Base-by-base conservation (phyloP, 2,113 vertebrate species). In the Microcebus murinus region DNA sequence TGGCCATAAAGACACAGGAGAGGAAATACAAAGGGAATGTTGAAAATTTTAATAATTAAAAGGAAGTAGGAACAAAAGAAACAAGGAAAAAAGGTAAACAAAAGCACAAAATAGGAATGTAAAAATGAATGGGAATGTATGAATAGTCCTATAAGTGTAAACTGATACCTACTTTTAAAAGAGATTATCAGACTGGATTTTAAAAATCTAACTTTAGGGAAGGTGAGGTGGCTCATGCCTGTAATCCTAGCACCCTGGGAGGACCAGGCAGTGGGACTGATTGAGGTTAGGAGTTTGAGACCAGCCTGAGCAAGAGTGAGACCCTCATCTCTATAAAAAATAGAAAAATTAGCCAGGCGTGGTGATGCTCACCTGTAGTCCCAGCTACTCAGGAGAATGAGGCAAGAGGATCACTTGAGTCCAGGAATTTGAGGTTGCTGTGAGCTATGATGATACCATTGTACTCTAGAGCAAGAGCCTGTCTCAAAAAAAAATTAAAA, bases 111-210 rank as follows among this genome's bases (percentile, higher is more conserved):
- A 34, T 61, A 76, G 68, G 14, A 80, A 31, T 74, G 20, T 96
- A 88, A 36, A 92, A 92, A 55, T 34, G n/a, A 91, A 86, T 50
- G 96, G 14, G 39, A 84, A n/a, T 73, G 6, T 91, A 29, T 91
- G 55, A 42, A 0, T 87, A 90, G 65, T 70, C 27, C 10, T 91
- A 45, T 90, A 70, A 81, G 59, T 52, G 18, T 91, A 52, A 91
- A 71, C 27, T 71, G 31, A 80, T 88, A 42, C 34, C 4, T 91
- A 29, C 52, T 77, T 73, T 73, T 42, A 45, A 70, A 61, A 79
- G 76, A 74, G 68, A 61, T 76, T 84, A 85, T 65, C 42, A 52
- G 57, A 42, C 73, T 82, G 20, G 31, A 57, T 59, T 77, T 82
- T 70, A 74, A 74, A 92, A 63, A 88, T 77, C 9, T 92, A 74